Conservation (phyloP, 2,113 vertebrate species). For the Cynoglossus semilaevis region DNA sequence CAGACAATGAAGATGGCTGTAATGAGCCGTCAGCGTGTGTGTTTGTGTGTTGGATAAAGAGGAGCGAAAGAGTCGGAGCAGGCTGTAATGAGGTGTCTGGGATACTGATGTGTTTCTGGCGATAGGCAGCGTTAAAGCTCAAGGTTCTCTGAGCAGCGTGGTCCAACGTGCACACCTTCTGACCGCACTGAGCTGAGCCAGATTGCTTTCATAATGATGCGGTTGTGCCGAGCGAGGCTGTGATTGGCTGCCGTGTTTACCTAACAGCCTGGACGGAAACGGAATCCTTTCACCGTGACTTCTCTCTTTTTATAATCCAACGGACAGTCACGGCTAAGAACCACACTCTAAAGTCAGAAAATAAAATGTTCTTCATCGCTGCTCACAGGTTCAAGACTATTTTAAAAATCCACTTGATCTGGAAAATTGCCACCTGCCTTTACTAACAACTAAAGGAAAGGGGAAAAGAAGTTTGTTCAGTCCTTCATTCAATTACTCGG, state of each 20-base stretch:
- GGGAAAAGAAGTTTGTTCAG: too few species aligned
- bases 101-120: slow-evolving; percentile 54
- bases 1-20: slow-evolving; percentile 57
- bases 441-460: too few species aligned
- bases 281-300: not conserved
- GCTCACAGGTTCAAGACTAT: too few species aligned
- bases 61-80: slow-evolving; percentile 9
- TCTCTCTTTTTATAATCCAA: slow-evolving; percentile 2
- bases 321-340: too few species aligned
- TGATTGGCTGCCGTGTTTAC: slow-evolving; percentile 35
- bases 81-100: slow-evolving; percentile 53
- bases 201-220: slow-evolving; percentile 25
- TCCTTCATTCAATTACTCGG: too few species aligned
- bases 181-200: slow-evolving; percentile 15
- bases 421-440: too few species aligned
- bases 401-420: too few species aligned
- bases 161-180: slow-evolving; percentile 20
- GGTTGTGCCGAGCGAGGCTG: slow-evolving; percentile 6
- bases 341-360: too few species aligned
- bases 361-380: too few species aligned
- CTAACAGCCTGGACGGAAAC: not conserved
- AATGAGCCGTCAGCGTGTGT: slow-evolving; percentile 46
- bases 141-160: slow-evolving; percentile 31
- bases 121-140: slow-evolving; percentile 22
- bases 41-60: slow-evolving; percentile 10